Evolutionary conservation across 2,888 invertebrate genomes (phyloP).

Genomic region (Plebejus argus): DNA sequence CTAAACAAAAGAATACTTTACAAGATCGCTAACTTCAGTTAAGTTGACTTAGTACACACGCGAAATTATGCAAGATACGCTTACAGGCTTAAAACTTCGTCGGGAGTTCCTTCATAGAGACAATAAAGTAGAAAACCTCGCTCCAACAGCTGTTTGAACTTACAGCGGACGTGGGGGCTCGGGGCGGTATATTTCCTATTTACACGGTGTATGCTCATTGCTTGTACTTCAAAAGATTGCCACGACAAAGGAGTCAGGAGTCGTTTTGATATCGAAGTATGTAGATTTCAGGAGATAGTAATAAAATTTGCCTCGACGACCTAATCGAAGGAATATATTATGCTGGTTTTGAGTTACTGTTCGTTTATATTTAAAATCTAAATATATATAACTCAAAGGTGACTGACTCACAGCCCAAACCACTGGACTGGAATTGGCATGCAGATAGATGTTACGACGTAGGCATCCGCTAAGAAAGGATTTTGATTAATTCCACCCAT

Average conservation of each 20-base stretch:
- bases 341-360: no score
- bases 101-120: slow-evolving; percentile 36
- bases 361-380: no score
- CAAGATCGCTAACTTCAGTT: slow-evolving; percentile 36
- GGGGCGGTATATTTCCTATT: slow-evolving; percentile 8
- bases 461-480: no score
- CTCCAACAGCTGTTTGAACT: slow-evolving; percentile 35
- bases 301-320: no score
- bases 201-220: neutral
- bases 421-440: no score
- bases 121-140: slow-evolving; percentile 32
- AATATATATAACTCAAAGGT: no score
- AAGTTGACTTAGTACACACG: slow-evolving; percentile 44
- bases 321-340: no score
- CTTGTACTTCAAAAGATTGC: slow-evolving; percentile 4
- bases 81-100: slow-evolving; percentile 44
- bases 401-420: no score
- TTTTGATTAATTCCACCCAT: no score
- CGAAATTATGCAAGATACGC: slow-evolving; percentile 46
- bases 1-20: slow-evolving; percentile 25
- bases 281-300: no score
- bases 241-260: neutral
- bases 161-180: slow-evolving; percentile 20
- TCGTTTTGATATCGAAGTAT: neutral
- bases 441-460: no score